A percentile compares a stretch with the other conserved stretches of the same genome.
These are phyloP conservation scores for Eupithecia pulchellata DNA, from an alignment of 2,888 invertebrate species.

Conservation along the genomic window DNA sequence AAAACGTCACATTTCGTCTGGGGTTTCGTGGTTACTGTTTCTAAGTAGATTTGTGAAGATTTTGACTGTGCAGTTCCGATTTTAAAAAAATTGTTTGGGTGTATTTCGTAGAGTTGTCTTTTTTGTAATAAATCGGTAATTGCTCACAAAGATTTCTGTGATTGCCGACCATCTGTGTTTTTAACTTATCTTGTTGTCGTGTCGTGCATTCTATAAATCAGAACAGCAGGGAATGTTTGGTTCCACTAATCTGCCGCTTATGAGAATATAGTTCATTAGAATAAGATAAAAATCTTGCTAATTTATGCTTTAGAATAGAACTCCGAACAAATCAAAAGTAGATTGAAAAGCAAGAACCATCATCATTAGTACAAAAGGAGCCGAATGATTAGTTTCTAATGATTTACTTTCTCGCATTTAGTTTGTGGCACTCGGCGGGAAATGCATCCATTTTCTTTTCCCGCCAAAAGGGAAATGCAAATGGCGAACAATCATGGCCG, in stretches of 20 bases:
- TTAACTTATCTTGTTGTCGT: background rate
- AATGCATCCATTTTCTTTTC: conserved; percentile 69
- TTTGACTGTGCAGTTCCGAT: background rate
- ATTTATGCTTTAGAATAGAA: background rate
- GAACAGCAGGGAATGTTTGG: background rate
- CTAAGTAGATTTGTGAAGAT: conserved; percentile 30
- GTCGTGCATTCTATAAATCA: background rate
- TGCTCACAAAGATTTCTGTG: background rate
- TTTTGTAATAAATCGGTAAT: background rate
- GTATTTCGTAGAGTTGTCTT: conserved; percentile 2
- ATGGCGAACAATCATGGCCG: conserved; percentile 53
- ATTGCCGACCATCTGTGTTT: background rate
- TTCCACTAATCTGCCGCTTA: background rate
- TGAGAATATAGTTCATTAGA: background rate
- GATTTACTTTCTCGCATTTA: conserved; percentile 69
- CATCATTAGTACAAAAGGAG: conserved; percentile 47
- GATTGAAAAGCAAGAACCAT: conserved; percentile 22
- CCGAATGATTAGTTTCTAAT: conserved; percentile 64
- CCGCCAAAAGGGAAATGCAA: conserved; percentile 72
- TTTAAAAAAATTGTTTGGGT: background rate
- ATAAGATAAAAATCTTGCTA: background rate
- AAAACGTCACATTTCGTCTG: conserved; percentile 62
- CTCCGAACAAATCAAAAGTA: conserved; percentile 10
- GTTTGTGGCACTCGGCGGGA: conserved; percentile 63
- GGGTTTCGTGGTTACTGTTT: conserved; percentile 43